Evolutionary conservation across 2,888 invertebrate genomes (phyloP).

Genomic region (Hemicrepidius hirtus): DNA sequence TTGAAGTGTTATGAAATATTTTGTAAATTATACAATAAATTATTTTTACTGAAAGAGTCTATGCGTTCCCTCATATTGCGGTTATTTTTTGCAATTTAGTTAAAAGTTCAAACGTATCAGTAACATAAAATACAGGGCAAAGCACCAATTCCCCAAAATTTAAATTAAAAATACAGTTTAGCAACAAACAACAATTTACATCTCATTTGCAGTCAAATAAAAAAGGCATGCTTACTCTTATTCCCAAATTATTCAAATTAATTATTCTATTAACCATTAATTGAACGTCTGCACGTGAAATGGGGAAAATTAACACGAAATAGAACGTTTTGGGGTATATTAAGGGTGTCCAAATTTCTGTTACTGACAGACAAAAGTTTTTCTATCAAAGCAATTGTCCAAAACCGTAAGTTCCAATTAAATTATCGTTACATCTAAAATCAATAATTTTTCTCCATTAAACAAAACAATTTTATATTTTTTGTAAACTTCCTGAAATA

Average conservation of each 20-base stretch:
- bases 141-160: no score
- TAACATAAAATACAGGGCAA: no score
- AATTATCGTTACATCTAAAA: background rate
- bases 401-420: background rate
- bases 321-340: constrained; percentile 29
- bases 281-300: constrained; percentile 49
- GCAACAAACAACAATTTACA: no score
- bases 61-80: no score
- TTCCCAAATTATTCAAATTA: constrained; percentile 33
- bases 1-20: no score
- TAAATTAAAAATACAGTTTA: no score
- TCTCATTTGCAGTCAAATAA: background rate
- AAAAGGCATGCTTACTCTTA: background rate
- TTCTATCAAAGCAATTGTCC: background rate
- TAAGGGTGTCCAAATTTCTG: constrained; percentile 33
- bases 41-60: no score
- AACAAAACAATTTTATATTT: no score
- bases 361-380: constrained; percentile 37
- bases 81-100: no score
- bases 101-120: no score
- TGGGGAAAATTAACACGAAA: constrained; percentile 46
- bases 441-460: no score
- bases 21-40: no score
- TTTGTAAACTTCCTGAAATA: background rate
- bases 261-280: constrained; percentile 54